Evolutionary conservation across 2,888 invertebrate genomes (phyloP).

Genomic region (Polydrusus cervinus): DNA sequence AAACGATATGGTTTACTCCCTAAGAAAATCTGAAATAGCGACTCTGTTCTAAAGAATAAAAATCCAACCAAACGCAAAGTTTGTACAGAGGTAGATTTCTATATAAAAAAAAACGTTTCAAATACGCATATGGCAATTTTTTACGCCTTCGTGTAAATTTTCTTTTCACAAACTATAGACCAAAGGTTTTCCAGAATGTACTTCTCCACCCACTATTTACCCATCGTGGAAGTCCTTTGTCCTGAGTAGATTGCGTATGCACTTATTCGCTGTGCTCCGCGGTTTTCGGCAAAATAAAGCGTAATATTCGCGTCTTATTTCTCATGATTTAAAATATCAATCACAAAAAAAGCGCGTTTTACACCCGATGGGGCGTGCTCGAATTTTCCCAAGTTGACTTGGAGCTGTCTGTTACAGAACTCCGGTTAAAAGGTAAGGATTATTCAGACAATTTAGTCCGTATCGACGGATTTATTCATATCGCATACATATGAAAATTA

Average conservation of each 20-base stretch:
- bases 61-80: no score
- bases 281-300: constrained; percentile 33
- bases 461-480: constrained; percentile 31
- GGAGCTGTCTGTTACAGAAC: constrained; percentile 38
- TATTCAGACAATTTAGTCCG: constrained; percentile 56
- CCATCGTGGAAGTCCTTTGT: constrained; percentile 13
- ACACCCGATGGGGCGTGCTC: constrained; percentile 38
- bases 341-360: constrained; percentile 33
- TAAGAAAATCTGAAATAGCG: no score
- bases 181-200: background rate
- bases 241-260: constrained; percentile 38
- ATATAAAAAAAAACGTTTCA: no score
- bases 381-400: constrained; percentile 44
- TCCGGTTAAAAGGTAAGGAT: constrained; percentile 48
- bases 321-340: constrained; percentile 47
- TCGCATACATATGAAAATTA: background rate
- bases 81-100: no score
- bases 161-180: background rate
- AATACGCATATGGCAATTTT: no score
- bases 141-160: no score
- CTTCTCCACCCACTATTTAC: constrained; percentile 16
- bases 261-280: constrained; percentile 25
- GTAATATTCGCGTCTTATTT: constrained; percentile 46
- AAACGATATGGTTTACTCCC: no score
- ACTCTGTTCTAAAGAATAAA: no score